Conservation (phyloP, 2,888 invertebrate genomes). For the Luperina testacea region DNA sequence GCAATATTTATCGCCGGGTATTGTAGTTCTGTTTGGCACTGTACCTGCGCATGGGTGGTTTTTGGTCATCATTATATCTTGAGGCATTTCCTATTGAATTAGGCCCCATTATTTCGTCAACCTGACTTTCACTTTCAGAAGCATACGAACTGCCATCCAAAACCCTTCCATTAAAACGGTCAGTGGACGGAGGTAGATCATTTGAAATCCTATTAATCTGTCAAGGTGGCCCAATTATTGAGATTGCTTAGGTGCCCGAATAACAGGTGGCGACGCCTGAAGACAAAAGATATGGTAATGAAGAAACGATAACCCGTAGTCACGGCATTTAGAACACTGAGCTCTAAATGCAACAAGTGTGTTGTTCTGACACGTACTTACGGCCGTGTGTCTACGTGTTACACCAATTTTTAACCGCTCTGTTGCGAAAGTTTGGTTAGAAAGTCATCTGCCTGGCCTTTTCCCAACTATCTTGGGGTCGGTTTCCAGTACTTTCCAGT, state of each 20-base stretch:
- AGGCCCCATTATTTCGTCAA: constrained; percentile 18
- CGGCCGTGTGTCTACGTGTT: background rate
- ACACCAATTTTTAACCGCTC: background rate
- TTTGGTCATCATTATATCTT: background rate
- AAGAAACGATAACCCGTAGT: constrained; percentile 21
- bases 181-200: constrained; percentile 29
- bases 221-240: constrained; percentile 39
- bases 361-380: background rate
- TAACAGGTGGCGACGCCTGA: constrained; percentile 54
- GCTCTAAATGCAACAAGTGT: constrained; percentile 29
- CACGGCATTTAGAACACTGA: constrained; percentile 41
- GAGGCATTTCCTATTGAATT: constrained; percentile 26
- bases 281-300: constrained; percentile 51
- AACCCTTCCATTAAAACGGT: background rate
- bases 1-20: too few species aligned
- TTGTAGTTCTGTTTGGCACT: background rate
- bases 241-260: constrained; percentile 17
- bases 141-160: constrained; percentile 8
- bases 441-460: too few species aligned
- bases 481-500: too few species aligned
- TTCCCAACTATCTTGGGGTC: too few species aligned
- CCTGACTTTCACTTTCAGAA: constrained; percentile 40
- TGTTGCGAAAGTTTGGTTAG: background rate
- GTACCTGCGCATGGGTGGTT: background rate
- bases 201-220: constrained; percentile 45